Evolutionary conservation across 2,113 vertebrate genomes (phyloP).

Genomic region (Ovis aries): ARS-UI_Ramb_v3.0 NC_056054.1:218137501-218138000

Average conservation of each 20-base stretch:
- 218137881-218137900: neutral
- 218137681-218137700: neutral
- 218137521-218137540: neutral
- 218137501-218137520: neutral
- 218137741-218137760: neutral
- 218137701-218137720: neutral
- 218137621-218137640: neutral
- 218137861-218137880: conserved; percentile 5
- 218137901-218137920: neutral
- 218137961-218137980: neutral
- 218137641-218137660: neutral
- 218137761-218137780: neutral
- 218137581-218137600: neutral
- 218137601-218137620: neutral
- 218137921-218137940: neutral
- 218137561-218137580: neutral
- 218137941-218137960: neutral
- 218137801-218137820: neutral
- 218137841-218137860: neutral
- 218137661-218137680: neutral
- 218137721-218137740: neutral
- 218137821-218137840: neutral
- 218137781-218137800: neutral
- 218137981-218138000: neutral
- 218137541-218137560: neutral